Evolutionary conservation across 1,140 invertebrate genomes (phyloP).

Genomic region (Anoplophora glabripennis): DNA sequence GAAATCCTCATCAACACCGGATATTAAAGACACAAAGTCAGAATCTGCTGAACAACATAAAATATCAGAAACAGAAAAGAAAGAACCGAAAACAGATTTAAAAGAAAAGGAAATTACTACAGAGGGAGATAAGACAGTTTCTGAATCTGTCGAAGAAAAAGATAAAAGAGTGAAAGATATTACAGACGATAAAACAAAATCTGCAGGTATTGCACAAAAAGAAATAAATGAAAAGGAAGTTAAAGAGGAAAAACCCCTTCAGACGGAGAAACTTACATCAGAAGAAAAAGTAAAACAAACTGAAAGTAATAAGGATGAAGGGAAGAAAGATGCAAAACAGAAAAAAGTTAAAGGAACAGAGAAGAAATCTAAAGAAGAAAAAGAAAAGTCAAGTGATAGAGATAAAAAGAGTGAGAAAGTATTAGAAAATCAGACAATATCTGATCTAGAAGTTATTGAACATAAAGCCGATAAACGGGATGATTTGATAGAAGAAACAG

Average conservation of each 20-base stretch:
- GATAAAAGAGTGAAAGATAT: constrained; percentile 15
- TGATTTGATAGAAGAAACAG: neutral
- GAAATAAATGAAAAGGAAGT: constrained; percentile 26
- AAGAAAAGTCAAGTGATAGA: constrained; percentile 28
- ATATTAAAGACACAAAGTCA: too few species aligned
- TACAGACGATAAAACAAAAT: constrained; percentile 15
- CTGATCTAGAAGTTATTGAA: constrained; percentile 26
- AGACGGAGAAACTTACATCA: too few species aligned
- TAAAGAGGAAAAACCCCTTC: constrained; percentile 29
- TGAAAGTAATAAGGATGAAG: too few species aligned
- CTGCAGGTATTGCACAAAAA: constrained; percentile 19
- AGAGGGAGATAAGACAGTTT: constrained; percentile 24
- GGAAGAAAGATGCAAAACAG: constrained; percentile 12
- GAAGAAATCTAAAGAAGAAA: constrained; percentile 26
- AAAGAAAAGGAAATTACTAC: constrained; percentile 22
- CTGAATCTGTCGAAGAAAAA: constrained; percentile 28
- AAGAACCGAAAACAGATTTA: constrained; percentile 26
- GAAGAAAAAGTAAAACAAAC: too few species aligned
- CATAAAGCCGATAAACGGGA: constrained; percentile 23
- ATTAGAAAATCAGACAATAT: constrained; percentile 25
- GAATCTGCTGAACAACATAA: constrained; percentile 21
- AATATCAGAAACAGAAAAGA: constrained; percentile 24
- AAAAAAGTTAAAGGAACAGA: constrained; percentile 27
- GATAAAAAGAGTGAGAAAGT: constrained; percentile 31
- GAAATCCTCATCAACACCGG: too few species aligned